Percentiles rank a stretch among this genome's conserved stretches.
These are phyloP conservation scores for Adelphocoris suturalis DNA, from an alignment of 2,888 invertebrate species.

Conservation along the genomic window DNA sequence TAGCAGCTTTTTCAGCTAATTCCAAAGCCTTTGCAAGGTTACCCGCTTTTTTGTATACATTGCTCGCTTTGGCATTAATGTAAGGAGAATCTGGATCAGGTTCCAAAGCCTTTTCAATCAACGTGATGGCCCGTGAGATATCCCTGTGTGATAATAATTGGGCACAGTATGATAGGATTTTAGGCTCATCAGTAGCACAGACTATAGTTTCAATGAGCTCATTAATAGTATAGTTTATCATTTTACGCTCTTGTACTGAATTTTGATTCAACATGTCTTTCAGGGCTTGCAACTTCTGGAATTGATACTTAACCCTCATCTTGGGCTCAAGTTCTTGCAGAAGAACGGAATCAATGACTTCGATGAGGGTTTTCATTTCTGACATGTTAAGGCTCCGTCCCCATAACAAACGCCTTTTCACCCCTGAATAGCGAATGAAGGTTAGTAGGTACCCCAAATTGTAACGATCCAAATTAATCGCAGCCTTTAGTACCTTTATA, in stretches of 20 bases:
- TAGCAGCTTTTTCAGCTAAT: not conserved
- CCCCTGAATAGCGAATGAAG: not conserved
- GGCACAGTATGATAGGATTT: not conserved
- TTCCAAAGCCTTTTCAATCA: slow-evolving; percentile 1
- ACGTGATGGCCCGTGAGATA: not conserved
- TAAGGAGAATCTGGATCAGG: not conserved
- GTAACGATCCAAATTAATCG: not conserved
- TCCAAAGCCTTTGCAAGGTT: not conserved
- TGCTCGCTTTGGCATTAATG: not conserved
- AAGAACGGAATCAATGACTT: slow-evolving; percentile 10
- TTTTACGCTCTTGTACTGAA: not conserved
- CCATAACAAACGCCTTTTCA: not conserved
- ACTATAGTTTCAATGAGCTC: not conserved
- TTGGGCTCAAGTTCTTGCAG: not conserved
- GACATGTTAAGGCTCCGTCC: not conserved
- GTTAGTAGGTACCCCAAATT: not conserved
- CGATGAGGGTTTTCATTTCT: not conserved
- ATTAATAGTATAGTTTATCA: not conserved
- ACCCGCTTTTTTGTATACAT: not conserved
- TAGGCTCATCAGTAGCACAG: not conserved
- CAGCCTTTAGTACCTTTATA: not conserved
- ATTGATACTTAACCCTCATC: not conserved
- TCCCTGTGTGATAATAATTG: not conserved
- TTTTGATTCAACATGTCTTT: not conserved
- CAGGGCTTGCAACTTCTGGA: not conserved